These are phyloP conservation scores for Odocoileus virginianus DNA, from an alignment of 2,113 vertebrate genomes.

Conservation along the genomic window DNA sequence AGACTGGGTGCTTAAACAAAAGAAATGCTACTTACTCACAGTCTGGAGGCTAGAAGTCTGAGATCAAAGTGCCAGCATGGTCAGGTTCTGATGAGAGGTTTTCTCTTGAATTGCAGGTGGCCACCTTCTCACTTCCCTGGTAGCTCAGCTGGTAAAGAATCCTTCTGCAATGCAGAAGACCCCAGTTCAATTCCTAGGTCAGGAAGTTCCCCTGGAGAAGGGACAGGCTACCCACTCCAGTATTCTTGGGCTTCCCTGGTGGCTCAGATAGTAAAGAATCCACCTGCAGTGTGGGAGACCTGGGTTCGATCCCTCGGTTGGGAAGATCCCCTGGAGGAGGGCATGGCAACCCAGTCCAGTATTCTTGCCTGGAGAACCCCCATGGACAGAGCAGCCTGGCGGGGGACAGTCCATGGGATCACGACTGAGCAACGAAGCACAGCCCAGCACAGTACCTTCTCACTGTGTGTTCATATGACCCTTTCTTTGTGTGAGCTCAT, in stretches of 20 bases:
- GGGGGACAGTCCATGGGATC: neutral
- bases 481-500: neutral
- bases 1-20: neutral
- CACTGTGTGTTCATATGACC: neutral
- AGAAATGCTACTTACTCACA: neutral
- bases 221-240: neutral
- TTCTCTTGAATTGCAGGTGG: neutral
- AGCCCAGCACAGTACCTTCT: neutral
- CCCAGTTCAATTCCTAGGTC: neutral
- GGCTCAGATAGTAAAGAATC: neutral
- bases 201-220: neutral
- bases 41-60: neutral
- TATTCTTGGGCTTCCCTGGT: neutral
- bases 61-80: neutral
- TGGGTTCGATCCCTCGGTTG: neutral
- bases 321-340: neutral
- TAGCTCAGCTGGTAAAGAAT: neutral
- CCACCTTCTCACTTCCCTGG: neutral
- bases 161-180: neutral
- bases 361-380: neutral
- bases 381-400: neutral
- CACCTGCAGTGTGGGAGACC: neutral
- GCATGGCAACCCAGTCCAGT: neutral
- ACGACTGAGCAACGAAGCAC: rapidly evolving
- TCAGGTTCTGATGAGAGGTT: neutral